These are phyloP conservation scores for Lapara coniferarum DNA, from an alignment of 2,888 invertebrate genomes.

Conservation along the genomic window DNA sequence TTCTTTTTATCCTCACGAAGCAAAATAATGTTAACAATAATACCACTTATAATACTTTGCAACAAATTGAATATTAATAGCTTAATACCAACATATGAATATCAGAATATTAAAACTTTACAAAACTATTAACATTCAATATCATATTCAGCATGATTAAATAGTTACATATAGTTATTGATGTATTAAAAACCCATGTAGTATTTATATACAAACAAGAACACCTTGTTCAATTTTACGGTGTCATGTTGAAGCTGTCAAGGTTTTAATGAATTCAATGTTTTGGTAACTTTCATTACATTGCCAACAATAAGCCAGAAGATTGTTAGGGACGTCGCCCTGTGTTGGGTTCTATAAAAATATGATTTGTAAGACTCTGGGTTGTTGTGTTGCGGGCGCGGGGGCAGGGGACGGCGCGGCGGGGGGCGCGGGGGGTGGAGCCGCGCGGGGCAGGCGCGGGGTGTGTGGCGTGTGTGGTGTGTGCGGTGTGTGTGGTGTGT, in stretches of 20 bases:
- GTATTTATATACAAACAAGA: background rate
- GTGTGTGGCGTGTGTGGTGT: conserved; percentile 42
- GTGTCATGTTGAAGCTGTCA: background rate
- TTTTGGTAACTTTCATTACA: conserved; percentile 21
- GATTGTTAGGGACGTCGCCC: conserved; percentile 53
- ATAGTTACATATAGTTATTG: too few relatives aligned
- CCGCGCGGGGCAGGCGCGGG: conserved; percentile 53
- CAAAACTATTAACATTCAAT: too few relatives aligned
- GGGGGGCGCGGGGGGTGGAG: conserved; percentile 66
- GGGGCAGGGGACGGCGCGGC: conserved; percentile 48
- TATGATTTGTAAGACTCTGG: conserved; percentile 77
- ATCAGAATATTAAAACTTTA: background rate
- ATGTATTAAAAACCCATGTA: too few relatives aligned
- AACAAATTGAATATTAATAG: background rate
- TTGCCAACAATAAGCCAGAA: conserved; percentile 26
- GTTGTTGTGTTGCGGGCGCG: conserved; percentile 72
- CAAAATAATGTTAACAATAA: background rate
- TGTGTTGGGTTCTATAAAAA: conserved; percentile 73
- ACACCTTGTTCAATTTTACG: conserved; percentile 1
- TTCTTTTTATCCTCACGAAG: too few relatives aligned
- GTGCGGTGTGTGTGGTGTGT: conserved; percentile 49
- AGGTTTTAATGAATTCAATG: conserved; percentile 22
- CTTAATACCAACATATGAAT: background rate
- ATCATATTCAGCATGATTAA: too few relatives aligned
- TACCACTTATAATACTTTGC: conserved; percentile 1